phyloP scores from a whole-genome alignment of 2,888 invertebrate genomes.

The Vanessa cardui region DNA sequence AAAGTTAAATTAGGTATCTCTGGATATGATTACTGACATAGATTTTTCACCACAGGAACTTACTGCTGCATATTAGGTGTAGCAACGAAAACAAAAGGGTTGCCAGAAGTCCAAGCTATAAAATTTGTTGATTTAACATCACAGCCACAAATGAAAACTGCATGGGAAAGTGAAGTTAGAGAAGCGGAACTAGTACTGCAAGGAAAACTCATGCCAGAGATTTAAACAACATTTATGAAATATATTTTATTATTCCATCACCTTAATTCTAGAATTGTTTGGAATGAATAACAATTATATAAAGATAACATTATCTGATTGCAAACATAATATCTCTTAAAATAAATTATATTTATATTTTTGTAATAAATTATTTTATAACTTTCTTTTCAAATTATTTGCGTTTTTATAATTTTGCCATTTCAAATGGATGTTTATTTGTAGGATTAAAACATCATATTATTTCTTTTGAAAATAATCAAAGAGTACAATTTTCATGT shows the following conservation, averaged over 20 bases:
- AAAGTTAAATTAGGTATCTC: too few species aligned
- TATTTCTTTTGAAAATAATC: too few species aligned
- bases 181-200: constrained; percentile 64
- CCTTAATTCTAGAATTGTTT: constrained; percentile 39
- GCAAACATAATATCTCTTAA: constrained; percentile 27
- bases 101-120: constrained; percentile 70
- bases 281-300: constrained; percentile 41
- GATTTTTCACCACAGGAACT: constrained; percentile 54
- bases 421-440: too few species aligned
- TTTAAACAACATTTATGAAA: constrained; percentile 42
- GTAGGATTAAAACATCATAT: too few species aligned
- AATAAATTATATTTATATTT: constrained; percentile 8
- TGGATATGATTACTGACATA: background rate
- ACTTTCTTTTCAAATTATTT: too few species aligned
- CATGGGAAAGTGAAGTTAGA: constrained; percentile 71
- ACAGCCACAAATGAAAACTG: constrained; percentile 61
- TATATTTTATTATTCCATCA: constrained; percentile 46
- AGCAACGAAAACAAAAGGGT: constrained; percentile 65
- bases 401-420: too few species aligned
- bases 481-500: too few species aligned
- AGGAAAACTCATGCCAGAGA: constrained; percentile 57
- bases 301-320: constrained; percentile 28
- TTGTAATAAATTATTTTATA: too few species aligned
- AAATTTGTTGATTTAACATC: constrained; percentile 68
- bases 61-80: constrained; percentile 76